Base-by-base conservation (phyloP, 2,113 vertebrate genomes). In the Ochotona curzoniae region DNA sequence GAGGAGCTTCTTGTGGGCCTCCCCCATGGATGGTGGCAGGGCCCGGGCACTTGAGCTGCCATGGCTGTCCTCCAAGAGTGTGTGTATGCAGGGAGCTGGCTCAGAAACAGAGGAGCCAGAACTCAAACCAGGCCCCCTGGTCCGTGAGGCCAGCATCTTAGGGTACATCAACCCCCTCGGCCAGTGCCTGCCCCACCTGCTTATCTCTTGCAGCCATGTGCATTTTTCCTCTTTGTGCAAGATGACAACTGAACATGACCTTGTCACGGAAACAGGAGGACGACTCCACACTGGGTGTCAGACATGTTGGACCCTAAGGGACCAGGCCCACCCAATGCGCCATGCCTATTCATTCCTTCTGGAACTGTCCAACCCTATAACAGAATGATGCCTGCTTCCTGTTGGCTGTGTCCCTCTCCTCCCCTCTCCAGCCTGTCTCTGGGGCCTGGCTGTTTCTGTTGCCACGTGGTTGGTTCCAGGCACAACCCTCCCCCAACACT, bases 121-220 rank as follows among this genome's bases (percentile, higher is more conserved):
- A 57, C 54, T 57, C 54, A 15, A 4, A 57, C 14, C 54, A 15
- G 12, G 18, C 18, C 14, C 54, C 15, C 54, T 18, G 54, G 12
- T 57, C 14, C 14, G 17, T 20, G 54, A 57, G 14, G 54, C 13
- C 14, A 6, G 54, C 54, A 6, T 57, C 54, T 57, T 18, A 57
- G 18, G 54, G 14, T 18, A 6, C 54, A 57, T 57, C 15, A 57
- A 57, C 54, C 17, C 14, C 54, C 18, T 4, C 18, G 54, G 14
- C 54, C 18, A 57, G 18, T 18, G 17, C 54, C 54, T 57, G 54
- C 54, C 54, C 54, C 54, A 57, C n/a, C 5, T 73, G 23, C 28
- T 11, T 87, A 82, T 81, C 32, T 89, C 85, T 80, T 44, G 54
- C 13, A 30, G 47, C 3, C n/a, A 47, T 88, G 80, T 88, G 89